A percentile compares a stretch with the other conserved stretches of the same genome.
Evolutionary conservation across 1,140 invertebrate genomes (phyloP).

Genomic region (Pachypeltis micranthus): DNA sequence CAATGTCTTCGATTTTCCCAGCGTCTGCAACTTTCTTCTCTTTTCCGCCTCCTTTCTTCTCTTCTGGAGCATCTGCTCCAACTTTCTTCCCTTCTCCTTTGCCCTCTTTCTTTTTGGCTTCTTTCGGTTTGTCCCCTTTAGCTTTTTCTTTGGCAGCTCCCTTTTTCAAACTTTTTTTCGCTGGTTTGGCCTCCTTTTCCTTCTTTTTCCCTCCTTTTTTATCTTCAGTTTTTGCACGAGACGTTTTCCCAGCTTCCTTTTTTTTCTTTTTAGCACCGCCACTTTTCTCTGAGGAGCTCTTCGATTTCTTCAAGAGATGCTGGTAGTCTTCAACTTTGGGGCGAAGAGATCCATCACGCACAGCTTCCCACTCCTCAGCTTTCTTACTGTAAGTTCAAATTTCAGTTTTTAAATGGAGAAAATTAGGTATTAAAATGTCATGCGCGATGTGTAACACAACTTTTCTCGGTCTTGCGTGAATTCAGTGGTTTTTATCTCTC

Average conservation of each 20-base stretch:
- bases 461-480: too few relatives aligned
- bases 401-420: too few relatives aligned
- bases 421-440: too few relatives aligned
- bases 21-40: slow-evolving; percentile 1
- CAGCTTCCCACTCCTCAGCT: not conserved
- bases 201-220: too few relatives aligned
- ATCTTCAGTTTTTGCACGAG: too few relatives aligned
- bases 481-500: too few relatives aligned
- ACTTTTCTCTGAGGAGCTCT: too few relatives aligned
- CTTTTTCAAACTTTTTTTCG: not conserved
- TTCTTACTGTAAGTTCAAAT: too few relatives aligned
- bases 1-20: not conserved
- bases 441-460: too few relatives aligned
- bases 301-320: not conserved
- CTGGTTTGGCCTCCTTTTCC: not conserved
- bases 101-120: not conserved
- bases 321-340: slow-evolving; percentile 4
- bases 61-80: not conserved
- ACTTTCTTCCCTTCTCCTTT: not conserved
- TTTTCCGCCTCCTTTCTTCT: not conserved
- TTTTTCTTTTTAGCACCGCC: too few relatives aligned
- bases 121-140: slow-evolving; percentile 1
- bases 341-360: not conserved
- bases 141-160: not conserved
- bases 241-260: too few relatives aligned